phyloP scores from a whole-genome alignment of 2,888 invertebrate species.

The Pristionchus exspectatus region DNA sequence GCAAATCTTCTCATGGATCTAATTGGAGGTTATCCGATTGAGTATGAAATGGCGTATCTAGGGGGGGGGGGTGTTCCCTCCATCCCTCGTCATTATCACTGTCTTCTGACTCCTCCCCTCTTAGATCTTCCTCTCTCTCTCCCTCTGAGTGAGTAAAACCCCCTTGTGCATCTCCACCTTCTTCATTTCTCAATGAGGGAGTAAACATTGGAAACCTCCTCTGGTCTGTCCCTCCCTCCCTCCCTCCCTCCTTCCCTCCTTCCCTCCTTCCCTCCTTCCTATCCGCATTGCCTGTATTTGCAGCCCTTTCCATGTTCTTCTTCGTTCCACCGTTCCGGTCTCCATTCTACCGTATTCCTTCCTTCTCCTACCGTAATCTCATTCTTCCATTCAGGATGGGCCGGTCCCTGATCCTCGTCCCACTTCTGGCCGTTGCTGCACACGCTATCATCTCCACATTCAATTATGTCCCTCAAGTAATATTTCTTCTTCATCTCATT shows the following conservation, averaged over 20 bases:
- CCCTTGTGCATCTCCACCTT: conserved; percentile 8
- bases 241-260: neutral
- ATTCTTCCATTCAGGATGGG: neutral
- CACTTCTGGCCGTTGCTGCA: conserved; percentile 1
- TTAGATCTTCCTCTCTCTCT: too few relatives aligned
- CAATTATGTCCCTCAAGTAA: conserved; percentile 55
- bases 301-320: neutral
- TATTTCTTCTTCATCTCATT: neutral
- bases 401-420: conserved; percentile 48
- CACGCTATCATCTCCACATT: conserved; percentile 44
- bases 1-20: neutral
- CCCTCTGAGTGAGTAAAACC: conserved; percentile 29
- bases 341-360: conserved; percentile 19
- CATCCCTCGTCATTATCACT: neutral
- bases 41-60: conserved; percentile 3
- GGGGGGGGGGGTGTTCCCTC: neutral
- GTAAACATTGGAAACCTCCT: conserved; percentile 42
- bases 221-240: conserved; percentile 22
- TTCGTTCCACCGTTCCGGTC: conserved; percentile 24
- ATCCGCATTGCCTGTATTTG: neutral
- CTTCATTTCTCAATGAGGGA: conserved; percentile 43
- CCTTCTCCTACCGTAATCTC: conserved; percentile 18
- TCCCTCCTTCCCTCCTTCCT: neutral
- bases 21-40: conserved; percentile 6
- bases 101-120: conserved; percentile 12